phyloP scores from a whole-genome alignment of 2,113 vertebrate genomes.

The Colaptes auratus region DNA sequence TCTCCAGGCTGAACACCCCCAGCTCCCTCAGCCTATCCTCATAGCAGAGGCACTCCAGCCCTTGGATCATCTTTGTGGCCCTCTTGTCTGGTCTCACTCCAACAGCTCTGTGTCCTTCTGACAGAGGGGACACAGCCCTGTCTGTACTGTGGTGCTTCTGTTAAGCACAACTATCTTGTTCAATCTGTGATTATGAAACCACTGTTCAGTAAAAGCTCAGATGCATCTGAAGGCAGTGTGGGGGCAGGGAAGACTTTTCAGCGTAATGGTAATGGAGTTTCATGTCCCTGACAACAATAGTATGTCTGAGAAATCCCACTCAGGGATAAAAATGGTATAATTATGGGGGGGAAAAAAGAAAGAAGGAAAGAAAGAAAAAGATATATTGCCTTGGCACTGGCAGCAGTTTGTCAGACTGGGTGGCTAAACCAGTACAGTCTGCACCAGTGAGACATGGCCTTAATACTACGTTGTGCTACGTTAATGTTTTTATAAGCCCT shows the following conservation, averaged over 20 bases:
- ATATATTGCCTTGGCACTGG: conserved; percentile 53
- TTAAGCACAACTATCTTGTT: conserved; percentile 43
- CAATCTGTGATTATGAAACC: conserved; percentile 35
- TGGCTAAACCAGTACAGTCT: conserved; percentile 2
- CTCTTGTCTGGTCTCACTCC: no score
- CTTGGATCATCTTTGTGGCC: no score
- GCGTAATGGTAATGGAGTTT: conserved; percentile 37
- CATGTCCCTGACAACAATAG: conserved; percentile 45
- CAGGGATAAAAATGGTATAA: conserved; percentile 65
- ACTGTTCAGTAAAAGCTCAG: conserved; percentile 45
- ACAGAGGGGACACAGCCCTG: not conserved
- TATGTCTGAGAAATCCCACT: conserved; percentile 60
- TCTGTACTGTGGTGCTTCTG: conserved; percentile 33
- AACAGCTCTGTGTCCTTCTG: no score
- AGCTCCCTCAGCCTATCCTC: no score
- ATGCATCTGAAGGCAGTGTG: conserved; percentile 53
- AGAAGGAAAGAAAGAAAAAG: not conserved
- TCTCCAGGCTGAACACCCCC: no score
- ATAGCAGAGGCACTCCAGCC: no score
- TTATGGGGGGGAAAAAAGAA: conserved; percentile 3
- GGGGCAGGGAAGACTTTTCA: conserved; percentile 47
- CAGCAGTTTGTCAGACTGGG: conserved; percentile 39
- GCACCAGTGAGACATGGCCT: not conserved
- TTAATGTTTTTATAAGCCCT: not conserved
- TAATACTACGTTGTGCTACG: not conserved